Base-by-base conservation (phyloP, 1,140 invertebrate species). In the Aphidius ervi region DNA sequence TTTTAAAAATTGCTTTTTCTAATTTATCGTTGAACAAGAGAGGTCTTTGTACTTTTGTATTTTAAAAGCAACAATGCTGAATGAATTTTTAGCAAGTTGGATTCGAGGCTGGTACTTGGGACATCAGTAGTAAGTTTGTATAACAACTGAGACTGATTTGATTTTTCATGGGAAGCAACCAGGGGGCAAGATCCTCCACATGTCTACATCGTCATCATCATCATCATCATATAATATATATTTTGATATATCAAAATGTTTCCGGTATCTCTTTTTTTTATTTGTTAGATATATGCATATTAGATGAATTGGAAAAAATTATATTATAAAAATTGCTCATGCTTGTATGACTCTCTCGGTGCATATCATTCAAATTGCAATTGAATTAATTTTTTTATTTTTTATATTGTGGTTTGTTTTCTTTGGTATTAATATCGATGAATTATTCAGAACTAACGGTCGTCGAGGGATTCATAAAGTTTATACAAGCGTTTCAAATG, bases 401-500 rank as follows among this genome's bases (percentile, higher is more conserved):
- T 55, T 48, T 55, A 54, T 48, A 54, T 48, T 31, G 23, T 31
- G 4, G 23, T 31, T 31, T 31, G 23, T 31, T 31, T 31, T 31
- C 23, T 55, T 46, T 46, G 42, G 42, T 46, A 61, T 61, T 61
- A 59, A 59, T 59, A 61, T 61, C 47, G 54, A 61, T 61, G 59
- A 46, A 61, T 61, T 56, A 61, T 61, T 61, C 59, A 61, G 50
- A 61, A 42, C n/a, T 61, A 61, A 56, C 59, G 59, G 59, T 56
- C 53, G 9, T 37, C 40, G 46, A 45, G 54, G 55, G 54, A 61
- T 56, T 61, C 59, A 61, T 61, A 61, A 61, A 61, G 52, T 53
- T 61, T 53, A 40, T 40, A 61, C 45, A 41, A 61, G 59, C 59
- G 59, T 61, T 59, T 59, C 58, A 46, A 59, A 59, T 59, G 42